phyloP scores from a whole-genome alignment of 2,888 invertebrate genomes.

The Zygaena filipendulae region DNA sequence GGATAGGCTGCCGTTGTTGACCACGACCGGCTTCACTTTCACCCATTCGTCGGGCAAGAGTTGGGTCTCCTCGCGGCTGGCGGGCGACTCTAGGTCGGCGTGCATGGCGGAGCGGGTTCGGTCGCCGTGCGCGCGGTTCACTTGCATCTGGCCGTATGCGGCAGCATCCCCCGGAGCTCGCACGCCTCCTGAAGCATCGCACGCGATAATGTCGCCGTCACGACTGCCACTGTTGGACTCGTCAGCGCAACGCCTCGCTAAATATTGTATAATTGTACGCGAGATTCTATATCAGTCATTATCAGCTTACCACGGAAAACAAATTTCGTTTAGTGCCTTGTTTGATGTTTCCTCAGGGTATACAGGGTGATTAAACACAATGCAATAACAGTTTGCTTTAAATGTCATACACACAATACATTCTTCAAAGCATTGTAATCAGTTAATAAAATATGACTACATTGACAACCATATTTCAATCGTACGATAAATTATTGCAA shows the following conservation, averaged over 20 bases:
- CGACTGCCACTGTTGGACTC: slow-evolving; percentile 50
- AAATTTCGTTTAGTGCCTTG: slow-evolving; percentile 47
- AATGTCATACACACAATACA: no score
- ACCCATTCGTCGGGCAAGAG: slow-evolving; percentile 62
- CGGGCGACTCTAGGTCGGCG: slow-evolving; percentile 58
- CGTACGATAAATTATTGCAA: no score
- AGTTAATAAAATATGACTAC: no score
- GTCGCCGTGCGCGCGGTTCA: slow-evolving; percentile 30
- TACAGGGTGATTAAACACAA: slow-evolving; percentile 34
- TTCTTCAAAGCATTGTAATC: no score
- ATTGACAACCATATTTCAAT: no score
- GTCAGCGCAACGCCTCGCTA: slow-evolving; percentile 48
- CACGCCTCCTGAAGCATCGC: slow-evolving; percentile 60
- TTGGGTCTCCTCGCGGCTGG: slow-evolving; percentile 56
- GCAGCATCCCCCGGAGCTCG: slow-evolving; percentile 42
- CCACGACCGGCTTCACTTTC: slow-evolving; percentile 49
- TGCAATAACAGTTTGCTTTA: no score
- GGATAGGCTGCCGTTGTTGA: slow-evolving; percentile 57
- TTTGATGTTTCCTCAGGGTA: slow-evolving; percentile 32
- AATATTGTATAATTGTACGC: slow-evolving; percentile 62
- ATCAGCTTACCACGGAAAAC: slow-evolving; percentile 58
- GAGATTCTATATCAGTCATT: slow-evolving; percentile 60
- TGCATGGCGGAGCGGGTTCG: slow-evolving; percentile 33
- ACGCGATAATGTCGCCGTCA: slow-evolving; percentile 63
- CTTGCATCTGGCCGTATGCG: slow-evolving; percentile 38